Evolutionary conservation across 2,113 vertebrate genomes (phyloP), one percentile per base, ranked within the genome.

Genomic region (Pedionomus torquatus): DNA sequence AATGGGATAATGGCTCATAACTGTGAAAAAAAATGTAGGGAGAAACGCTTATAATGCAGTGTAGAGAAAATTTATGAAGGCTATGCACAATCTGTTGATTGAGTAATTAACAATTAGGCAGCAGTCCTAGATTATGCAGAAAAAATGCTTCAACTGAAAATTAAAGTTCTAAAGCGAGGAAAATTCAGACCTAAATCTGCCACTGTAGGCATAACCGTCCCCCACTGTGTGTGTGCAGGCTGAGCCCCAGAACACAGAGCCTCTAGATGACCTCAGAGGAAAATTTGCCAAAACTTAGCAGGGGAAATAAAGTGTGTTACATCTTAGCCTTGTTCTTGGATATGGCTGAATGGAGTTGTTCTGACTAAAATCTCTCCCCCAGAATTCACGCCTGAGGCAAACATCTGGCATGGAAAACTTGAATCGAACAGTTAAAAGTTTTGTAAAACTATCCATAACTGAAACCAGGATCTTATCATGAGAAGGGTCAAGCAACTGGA

Each of bases 371-470:
- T 79, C 87, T 89, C 11, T 65, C 65, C 44, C 16, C 13, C 43
- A 69, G 65, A 89, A 79, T 43, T 85, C 57, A 76, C 20, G 89
- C 82, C 93, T 19, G 28, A 96, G 75, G 84, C 66, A 80, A 84
- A 95, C 70, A 87, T 69, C 78, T 91, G 75, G 52, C 37, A 63
- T 5, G 44, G 65, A 68, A 94, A 96, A 94, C 69, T 78, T 71
- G 57, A 94, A 95, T 16, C 35, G 75, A 87, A 87, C 7, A 57
- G 39, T 78, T 91, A 35, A 55, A 63, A 63, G 19, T 68, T 90
- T 68, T 85, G 44, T 80, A 79, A 44, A 76, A 31, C 48, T 65
- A 83, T 33, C 25, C 43, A 61, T 41, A 96, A 87, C 61, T 76
- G 75, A 91, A 91, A 93, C 68, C 31, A 85, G 31, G 25, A 91